These are phyloP conservation scores for Coryphaenoides rupestris DNA, from an alignment of 2,113 vertebrate species.

Conservation along the genomic window DNA sequence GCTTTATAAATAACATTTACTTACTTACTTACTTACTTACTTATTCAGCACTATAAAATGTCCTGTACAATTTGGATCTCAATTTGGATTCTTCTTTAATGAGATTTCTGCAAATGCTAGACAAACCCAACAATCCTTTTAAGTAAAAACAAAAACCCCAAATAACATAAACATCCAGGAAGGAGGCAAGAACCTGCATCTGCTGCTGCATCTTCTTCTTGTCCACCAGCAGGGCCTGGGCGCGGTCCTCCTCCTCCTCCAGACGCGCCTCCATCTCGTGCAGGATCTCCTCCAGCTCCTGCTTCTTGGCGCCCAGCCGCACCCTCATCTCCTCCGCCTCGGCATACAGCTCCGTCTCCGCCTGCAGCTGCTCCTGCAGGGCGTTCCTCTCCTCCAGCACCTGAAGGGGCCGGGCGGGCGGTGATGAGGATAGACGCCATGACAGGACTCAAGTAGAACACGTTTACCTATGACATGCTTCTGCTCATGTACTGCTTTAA, in stretches of 20 bases:
- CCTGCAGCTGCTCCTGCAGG: conserved; percentile 89
- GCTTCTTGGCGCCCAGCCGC: conserved; percentile 86
- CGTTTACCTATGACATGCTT: too few relatives aligned
- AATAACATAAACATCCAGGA: too few relatives aligned
- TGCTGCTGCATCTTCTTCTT: conserved; percentile 95
- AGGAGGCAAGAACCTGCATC: conserved; percentile 79
- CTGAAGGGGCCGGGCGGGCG: conserved; percentile 22
- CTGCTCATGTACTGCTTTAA: too few relatives aligned
- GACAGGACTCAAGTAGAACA: too few relatives aligned
- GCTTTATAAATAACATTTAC: too few relatives aligned
- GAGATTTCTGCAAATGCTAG: too few relatives aligned
- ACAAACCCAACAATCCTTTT: background rate
- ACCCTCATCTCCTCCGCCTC: conserved; percentile 95
- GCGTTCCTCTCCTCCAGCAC: conserved; percentile 84
- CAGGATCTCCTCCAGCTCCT: conserved; percentile 92
- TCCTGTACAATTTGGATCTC: too few relatives aligned
- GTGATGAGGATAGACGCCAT: too few relatives aligned
- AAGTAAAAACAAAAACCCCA: background rate
- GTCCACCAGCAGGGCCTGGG: conserved; percentile 81
- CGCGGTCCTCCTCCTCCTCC: conserved; percentile 90
- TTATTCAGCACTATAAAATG: too few relatives aligned
- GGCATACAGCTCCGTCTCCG: conserved; percentile 88
- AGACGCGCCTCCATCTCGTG: conserved; percentile 94
- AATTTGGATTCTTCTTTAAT: too few relatives aligned
- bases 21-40: too few relatives aligned